Percentiles rank a stretch among this genome's conserved stretches.
These are phyloP conservation scores for Danio rerio DNA, from an alignment of 2,113 vertebrate genomes.

Conservation along the genomic window DNA sequence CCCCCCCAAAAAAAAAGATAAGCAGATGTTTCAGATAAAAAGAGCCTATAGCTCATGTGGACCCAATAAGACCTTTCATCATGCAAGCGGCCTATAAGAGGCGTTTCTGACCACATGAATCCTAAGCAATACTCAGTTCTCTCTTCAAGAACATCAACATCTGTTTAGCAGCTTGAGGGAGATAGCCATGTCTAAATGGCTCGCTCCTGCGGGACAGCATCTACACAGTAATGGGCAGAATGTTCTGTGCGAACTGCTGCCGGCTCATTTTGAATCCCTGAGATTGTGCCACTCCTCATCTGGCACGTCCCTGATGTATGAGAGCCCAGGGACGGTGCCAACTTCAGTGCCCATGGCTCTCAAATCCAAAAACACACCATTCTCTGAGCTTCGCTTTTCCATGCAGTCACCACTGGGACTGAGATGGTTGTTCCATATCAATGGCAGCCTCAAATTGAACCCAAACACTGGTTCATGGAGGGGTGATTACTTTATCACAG, in stretches of 20 bases:
- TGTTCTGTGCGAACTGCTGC: slow-evolving; percentile 1
- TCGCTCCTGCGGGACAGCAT: slow-evolving; percentile 16
- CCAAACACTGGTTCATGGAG: slow-evolving; percentile 1
- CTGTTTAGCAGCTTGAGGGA: slow-evolving; percentile 37
- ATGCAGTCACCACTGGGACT: slow-evolving; percentile 22
- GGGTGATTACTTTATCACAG: neutral
- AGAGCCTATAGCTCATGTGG: neutral
- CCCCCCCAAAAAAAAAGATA: too few species aligned
- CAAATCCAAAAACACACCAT: slow-evolving; percentile 31
- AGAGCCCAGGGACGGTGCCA: slow-evolving; percentile 27
- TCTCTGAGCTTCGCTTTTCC: slow-evolving; percentile 33
- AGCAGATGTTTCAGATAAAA: neutral
- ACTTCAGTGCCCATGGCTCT: slow-evolving; percentile 2
- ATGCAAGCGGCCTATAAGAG: neutral
- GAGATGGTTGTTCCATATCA: slow-evolving; percentile 3
- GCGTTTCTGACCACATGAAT: slow-evolving; percentile 2
- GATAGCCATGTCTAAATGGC: slow-evolving; percentile 30
- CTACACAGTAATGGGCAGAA: slow-evolving; percentile 41
- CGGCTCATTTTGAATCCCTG: slow-evolving; percentile 32
- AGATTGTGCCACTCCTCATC: slow-evolving; percentile 18
- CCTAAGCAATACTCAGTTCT: neutral
- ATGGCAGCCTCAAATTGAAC: slow-evolving; percentile 33
- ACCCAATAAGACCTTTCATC: neutral
- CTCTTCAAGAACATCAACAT: slow-evolving; percentile 33
- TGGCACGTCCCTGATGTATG: slow-evolving; percentile 32